Evolutionary conservation across 2,797 vertebrate genomes (phyloP), one percentile per base, ranked within the genome.

Genomic region (Muscicapa striata): DNA sequence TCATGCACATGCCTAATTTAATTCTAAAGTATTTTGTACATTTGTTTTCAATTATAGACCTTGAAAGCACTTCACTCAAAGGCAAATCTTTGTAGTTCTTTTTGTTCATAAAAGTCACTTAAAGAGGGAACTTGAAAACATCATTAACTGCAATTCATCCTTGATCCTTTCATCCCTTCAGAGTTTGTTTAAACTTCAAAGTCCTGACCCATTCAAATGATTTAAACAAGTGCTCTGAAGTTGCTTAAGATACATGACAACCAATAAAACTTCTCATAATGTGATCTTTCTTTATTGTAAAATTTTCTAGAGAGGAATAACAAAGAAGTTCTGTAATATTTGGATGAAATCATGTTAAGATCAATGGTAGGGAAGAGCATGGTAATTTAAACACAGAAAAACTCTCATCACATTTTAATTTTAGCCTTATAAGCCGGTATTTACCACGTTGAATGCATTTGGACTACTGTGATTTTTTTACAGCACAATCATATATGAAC

Each of bases 111-210:
- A 85, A 94, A 88, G 59, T 68, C 63, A 67, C 57, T 79, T 89
- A 80, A 81, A 93, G 61, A 81, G 40, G 15, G n/a, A 94, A 88
- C 57, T 95, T 91, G 82, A 91, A 96, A 97, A 96, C 51, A 55
- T 91, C 41, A 84, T 92, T 77, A 93, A 66, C 40, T 61, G 26
- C n/a, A 91, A 79, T 72, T 92, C 80, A 16, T 88, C 52, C 84
- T 84, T 82, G 74, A 87, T 93, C 23, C 43, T 95, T 95, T 89
- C 62, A 90, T 77, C 51, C 75, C 6, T 78, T 94, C 24, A 40
- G 77, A 86, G 74, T 55, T 74, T 95, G 84, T 94, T 93, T 84
- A 93, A 95, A 84, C 85, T 96, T 93, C 89, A 93, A 96, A 94
- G 76, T 90, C 59, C 91, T 86, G 59, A 94, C 86, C 87, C 72